Percentiles rank a stretch among this genome's conserved stretches.
phyloP scores from a whole-genome alignment of 1,140 invertebrate species.

The Pectinophora gossypiella region DNA sequence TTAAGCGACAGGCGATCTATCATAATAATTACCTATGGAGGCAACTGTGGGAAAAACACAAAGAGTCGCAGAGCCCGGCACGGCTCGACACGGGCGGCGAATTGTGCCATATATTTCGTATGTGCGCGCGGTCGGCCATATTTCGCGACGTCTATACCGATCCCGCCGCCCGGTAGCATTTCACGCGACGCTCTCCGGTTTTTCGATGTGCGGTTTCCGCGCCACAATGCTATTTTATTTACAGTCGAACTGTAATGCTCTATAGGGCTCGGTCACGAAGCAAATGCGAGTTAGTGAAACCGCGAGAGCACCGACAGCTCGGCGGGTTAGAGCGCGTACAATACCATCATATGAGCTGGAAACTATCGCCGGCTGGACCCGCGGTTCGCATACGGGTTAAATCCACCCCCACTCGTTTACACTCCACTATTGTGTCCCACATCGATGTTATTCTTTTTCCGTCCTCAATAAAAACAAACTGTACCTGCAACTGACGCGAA shows the following conservation, averaged over 20 bases:
- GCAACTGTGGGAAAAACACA: background rate
- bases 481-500: background rate
- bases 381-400: slow-evolving; percentile 1
- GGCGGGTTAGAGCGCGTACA: slow-evolving; percentile 30
- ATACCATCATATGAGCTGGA: slow-evolving; percentile 41
- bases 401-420: background rate
- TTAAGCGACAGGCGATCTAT: background rate
- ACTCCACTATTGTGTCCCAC: background rate
- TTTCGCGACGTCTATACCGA: slow-evolving; percentile 57
- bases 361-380: slow-evolving; percentile 34
- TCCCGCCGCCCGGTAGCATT: slow-evolving; percentile 50
- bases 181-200: slow-evolving; percentile 59
- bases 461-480: background rate
- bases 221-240: slow-evolving; percentile 56
- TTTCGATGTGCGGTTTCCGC: slow-evolving; percentile 63
- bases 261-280: slow-evolving; percentile 47
- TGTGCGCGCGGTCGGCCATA: slow-evolving; percentile 52
- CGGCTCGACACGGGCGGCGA: slow-evolving; percentile 40
- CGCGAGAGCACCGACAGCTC: slow-evolving; percentile 25
- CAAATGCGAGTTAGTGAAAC: slow-evolving; percentile 38
- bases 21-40: slow-evolving; percentile 3
- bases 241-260: slow-evolving; percentile 37
- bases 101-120: slow-evolving; percentile 52
- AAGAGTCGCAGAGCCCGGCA: slow-evolving; percentile 27
- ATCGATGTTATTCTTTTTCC: slow-evolving; percentile 1